A percentile compares a stretch with the other conserved stretches of the same genome.
phyloP scores from a whole-genome alignment of 2,113 vertebrate genomes.

The Gulo gulo region DNA sequence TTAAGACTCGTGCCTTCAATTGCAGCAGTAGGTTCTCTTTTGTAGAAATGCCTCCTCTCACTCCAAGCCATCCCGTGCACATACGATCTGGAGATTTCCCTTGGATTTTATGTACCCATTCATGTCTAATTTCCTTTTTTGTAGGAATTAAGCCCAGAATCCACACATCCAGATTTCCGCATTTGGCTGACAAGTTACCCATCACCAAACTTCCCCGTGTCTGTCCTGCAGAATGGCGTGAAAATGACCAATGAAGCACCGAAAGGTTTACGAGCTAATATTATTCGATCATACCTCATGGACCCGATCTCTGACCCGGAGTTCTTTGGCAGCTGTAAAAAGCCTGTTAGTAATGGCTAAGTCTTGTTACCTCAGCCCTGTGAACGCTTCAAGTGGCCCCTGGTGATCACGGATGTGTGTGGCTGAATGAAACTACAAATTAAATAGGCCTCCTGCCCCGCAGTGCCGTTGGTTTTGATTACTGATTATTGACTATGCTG shows the following conservation, averaged over 20 bases:
- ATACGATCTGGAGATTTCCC: neutral
- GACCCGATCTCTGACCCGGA: constrained; percentile 90
- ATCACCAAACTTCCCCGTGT: constrained; percentile 90
- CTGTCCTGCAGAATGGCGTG: constrained; percentile 92
- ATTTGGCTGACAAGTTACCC: constrained; percentile 95
- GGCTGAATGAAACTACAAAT: constrained; percentile 17
- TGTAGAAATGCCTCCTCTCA: neutral
- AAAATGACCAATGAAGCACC: constrained; percentile 96
- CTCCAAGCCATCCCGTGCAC: neutral
- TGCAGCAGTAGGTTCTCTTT: neutral
- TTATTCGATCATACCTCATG: constrained; percentile 91
- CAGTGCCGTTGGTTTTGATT: constrained; percentile 56
- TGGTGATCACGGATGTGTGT: neutral
- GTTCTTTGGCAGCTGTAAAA: constrained; percentile 90
- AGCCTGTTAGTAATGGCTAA: constrained; percentile 82
- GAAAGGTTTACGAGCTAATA: constrained; percentile 91
- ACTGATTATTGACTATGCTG: constrained; percentile 65
- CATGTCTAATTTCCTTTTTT: constrained; percentile 41
- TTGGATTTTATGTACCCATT: neutral
- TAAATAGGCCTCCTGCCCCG: constrained; percentile 7
- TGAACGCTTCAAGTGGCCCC: neutral
- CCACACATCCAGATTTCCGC: constrained; percentile 92
- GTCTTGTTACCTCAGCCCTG: constrained; percentile 16
- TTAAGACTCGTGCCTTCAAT: neutral
- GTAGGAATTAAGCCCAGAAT: constrained; percentile 90